A percentile compares a stretch with the other conserved stretches of the same genome.
These are phyloP conservation scores for Acrossocheilus wenchowensis DNA, from an alignment of 2,797 vertebrate species.

Conservation along the genomic window DNA sequence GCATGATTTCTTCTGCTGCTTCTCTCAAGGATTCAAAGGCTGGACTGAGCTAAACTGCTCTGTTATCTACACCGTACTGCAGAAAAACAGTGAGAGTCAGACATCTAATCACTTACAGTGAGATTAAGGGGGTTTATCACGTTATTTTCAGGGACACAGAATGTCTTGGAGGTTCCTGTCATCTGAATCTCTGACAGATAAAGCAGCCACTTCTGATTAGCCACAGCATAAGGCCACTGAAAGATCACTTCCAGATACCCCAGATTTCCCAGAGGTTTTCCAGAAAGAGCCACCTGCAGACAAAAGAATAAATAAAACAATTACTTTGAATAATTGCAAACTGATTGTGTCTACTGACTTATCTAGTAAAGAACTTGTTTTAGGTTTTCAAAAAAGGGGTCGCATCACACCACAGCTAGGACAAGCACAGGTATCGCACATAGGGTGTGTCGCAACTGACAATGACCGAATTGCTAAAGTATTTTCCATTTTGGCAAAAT, in stretches of 20 bases:
- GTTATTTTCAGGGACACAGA: conserved; percentile 76
- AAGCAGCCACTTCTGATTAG: conserved; percentile 91
- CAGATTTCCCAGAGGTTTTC: conserved; percentile 76
- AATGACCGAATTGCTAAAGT: not conserved
- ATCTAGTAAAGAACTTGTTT: too few relatives aligned
- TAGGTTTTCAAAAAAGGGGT: too few relatives aligned
- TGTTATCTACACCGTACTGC: not conserved
- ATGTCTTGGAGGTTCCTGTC: conserved; percentile 68
- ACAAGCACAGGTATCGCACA: not conserved
- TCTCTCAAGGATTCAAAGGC: conserved; percentile 4
- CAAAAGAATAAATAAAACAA: conserved; percentile 12
- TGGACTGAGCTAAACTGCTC: conserved; percentile 6
- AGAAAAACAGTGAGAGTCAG: not conserved
- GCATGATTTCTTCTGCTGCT: conserved; percentile 4
- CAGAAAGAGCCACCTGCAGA: conserved; percentile 45
- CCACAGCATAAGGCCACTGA: conserved; percentile 87
- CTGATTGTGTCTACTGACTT: too few relatives aligned
- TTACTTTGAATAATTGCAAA: not conserved
- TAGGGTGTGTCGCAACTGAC: not conserved
- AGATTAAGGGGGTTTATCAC: conserved; percentile 86
- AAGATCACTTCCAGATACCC: conserved; percentile 84
- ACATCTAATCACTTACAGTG: conserved; percentile 74
- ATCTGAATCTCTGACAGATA: conserved; percentile 85
- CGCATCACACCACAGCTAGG: not conserved
- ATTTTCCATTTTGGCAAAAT: not conserved